Evolutionary conservation across 2,113 vertebrate species (phyloP).

Genomic region (Ctenomys sociabilis): DNA sequence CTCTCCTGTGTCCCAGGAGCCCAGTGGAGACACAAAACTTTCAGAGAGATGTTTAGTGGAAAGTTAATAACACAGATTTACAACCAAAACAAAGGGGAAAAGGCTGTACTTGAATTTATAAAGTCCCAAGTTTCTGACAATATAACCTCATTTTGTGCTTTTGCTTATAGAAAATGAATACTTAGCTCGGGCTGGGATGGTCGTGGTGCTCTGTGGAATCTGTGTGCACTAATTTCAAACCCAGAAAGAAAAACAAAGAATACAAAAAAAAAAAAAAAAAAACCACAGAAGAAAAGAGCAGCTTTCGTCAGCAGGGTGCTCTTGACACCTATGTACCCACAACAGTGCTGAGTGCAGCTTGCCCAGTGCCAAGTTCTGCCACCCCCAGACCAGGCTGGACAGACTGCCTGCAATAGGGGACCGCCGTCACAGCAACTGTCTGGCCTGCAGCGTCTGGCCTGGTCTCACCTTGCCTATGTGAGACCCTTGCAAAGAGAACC

Average conservation of each 20-base stretch:
- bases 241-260: background rate
- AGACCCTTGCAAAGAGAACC: background rate
- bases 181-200: background rate
- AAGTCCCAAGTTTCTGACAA: background rate
- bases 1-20: background rate
- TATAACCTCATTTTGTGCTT: background rate
- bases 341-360: background rate
- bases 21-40: background rate
- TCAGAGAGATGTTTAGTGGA: background rate
- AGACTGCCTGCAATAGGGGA: background rate
- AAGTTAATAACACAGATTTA: background rate
- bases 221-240: background rate
- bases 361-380: no score
- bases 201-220: no score
- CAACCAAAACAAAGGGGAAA: background rate
- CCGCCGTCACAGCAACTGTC: background rate
- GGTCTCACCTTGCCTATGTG: no score
- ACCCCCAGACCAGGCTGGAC: background rate
- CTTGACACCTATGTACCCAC: no score
- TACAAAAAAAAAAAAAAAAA: background rate
- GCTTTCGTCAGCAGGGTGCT: no score
- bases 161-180: slow-evolving; percentile 21
- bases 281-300: background rate
- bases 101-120: background rate
- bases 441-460: background rate